phyloP scores from a whole-genome alignment of 2,797 vertebrate genomes.

The Semaprochilodus insignis region DNA sequence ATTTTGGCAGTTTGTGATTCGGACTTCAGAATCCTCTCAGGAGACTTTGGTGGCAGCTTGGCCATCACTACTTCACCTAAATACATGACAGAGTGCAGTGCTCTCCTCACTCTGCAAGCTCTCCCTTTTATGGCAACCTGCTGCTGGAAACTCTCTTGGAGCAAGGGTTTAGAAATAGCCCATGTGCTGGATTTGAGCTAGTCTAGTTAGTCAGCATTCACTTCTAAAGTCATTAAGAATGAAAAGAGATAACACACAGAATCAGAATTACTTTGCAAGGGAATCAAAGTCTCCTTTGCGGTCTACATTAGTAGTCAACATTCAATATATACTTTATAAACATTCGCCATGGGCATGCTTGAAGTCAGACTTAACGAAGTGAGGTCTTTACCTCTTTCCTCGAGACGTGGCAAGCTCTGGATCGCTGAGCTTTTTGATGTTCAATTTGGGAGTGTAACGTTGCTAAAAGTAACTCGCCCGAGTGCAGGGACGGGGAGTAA shows the following conservation, averaged over 20 bases:
- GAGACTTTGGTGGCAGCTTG: background rate
- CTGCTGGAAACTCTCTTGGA: background rate
- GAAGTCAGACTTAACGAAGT: background rate
- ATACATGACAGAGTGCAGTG: background rate
- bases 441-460: slow-evolving; percentile 15
- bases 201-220: background rate
- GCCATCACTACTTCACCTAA: background rate
- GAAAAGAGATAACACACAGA: background rate
- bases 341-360: background rate
- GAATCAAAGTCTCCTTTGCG: background rate
- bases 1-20: background rate
- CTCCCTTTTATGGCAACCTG: slow-evolving; percentile 12
- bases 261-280: background rate
- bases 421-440: slow-evolving; percentile 26
- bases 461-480: background rate
- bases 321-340: slow-evolving; percentile 17
- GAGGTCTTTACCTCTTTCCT: background rate
- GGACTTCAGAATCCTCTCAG: background rate
- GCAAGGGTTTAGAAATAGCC: background rate
- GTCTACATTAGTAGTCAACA: no score
- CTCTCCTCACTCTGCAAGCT: background rate
- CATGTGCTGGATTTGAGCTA: slow-evolving; percentile 3
- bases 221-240: slow-evolving; percentile 1
- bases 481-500: background rate
- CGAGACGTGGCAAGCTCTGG: no score